These are phyloP conservation scores for Pantelozetes paolii DNA, from an alignment of 2,888 invertebrate species.

Conservation along the genomic window DNA sequence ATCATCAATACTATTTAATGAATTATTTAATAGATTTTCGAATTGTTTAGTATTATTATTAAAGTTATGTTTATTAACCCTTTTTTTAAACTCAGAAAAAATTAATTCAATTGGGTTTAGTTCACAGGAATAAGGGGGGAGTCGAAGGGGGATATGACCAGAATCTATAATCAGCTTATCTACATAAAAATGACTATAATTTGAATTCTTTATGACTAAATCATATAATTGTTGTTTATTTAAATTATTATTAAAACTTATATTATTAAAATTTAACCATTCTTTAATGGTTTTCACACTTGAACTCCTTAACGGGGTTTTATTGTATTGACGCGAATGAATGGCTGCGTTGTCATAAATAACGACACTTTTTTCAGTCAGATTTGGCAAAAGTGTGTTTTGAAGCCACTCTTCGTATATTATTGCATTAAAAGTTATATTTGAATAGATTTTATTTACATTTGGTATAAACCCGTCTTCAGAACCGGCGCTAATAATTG, in stretches of 20 bases:
- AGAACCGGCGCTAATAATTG: background rate
- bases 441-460: background rate
- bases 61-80: background rate
- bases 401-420: background rate
- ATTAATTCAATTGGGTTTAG: background rate
- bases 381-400: background rate
- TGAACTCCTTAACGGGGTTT: background rate
- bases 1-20: too few species aligned
- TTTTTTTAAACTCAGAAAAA: background rate
- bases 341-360: background rate
- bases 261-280: background rate
- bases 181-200: background rate
- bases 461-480: background rate
- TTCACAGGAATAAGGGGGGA: background rate
- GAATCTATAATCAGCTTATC: background rate
- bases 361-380: background rate
- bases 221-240: background rate
- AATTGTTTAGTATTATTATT: too few species aligned
- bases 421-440: background rate
- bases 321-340: background rate
- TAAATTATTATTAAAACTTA: background rate
- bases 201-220: background rate
- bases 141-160: background rate
- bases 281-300: background rate
- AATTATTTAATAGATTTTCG: too few species aligned